These are phyloP conservation scores for Centroberyx gerrardi DNA, from an alignment of 2,797 vertebrate genomes.

Conservation along the genomic window DNA sequence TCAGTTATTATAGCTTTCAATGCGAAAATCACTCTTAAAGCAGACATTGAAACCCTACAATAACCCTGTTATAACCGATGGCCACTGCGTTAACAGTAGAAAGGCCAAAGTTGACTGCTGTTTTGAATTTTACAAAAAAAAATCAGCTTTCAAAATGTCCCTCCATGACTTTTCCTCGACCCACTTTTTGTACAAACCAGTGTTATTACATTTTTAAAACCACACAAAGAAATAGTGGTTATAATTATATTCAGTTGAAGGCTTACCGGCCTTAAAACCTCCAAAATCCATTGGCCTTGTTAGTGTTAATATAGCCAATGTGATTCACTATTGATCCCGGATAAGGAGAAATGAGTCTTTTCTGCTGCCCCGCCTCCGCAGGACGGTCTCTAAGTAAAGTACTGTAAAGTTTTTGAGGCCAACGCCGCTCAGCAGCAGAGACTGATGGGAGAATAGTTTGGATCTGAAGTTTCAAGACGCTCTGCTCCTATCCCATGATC, in stretches of 20 bases:
- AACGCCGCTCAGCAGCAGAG: too few relatives aligned
- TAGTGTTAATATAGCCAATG: too few relatives aligned
- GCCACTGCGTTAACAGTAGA: slow-evolving; percentile 19
- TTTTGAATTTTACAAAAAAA: not conserved
- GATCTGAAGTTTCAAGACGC: not conserved
- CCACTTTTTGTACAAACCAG: too few relatives aligned
- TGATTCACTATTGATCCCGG: too few relatives aligned
- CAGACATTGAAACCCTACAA: not conserved
- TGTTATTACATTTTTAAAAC: slow-evolving; percentile 3
- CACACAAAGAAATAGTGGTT: too few relatives aligned
- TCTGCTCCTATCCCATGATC: slow-evolving; percentile 34
- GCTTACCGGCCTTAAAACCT: not conserved
- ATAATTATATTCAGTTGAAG: too few relatives aligned
- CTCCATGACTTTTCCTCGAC: not conserved
- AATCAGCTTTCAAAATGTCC: too few relatives aligned
- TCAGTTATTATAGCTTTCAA: not conserved
- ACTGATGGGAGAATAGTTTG: not conserved
- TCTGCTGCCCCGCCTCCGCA: too few relatives aligned
- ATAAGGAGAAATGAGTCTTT: not conserved
- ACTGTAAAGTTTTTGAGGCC: too few relatives aligned
- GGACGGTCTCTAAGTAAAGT: too few relatives aligned
- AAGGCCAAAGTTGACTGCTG: not conserved
- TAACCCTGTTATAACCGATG: not conserved
- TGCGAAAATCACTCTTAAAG: slow-evolving; percentile 9
- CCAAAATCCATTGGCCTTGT: too few relatives aligned